Evolutionary conservation across 1,140 invertebrate species (phyloP).

Genomic region (Phymorhynchus buccinoides): DNA sequence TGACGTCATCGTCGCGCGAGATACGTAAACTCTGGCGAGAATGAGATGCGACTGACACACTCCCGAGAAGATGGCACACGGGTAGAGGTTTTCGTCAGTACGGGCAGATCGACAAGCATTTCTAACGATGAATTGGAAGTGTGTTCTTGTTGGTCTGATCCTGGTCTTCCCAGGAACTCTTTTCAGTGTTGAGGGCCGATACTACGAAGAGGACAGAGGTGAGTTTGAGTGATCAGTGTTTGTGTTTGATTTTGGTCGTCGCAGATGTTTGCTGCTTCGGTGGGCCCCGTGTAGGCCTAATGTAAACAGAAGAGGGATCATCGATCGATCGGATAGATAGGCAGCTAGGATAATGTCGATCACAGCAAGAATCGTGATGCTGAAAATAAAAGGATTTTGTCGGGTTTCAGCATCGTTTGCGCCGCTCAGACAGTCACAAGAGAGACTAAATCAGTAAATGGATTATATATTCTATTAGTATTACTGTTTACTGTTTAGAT

Average conservation of each 20-base stretch:
- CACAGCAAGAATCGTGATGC: background rate
- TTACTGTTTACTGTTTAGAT: too few relatives aligned
- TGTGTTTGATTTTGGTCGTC: background rate
- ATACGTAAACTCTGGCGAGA: background rate
- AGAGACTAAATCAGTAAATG: too few relatives aligned
- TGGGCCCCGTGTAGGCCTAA: background rate
- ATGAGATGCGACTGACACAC: slow-evolving; percentile 1
- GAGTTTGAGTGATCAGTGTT: background rate
- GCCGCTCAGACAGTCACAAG: too few relatives aligned
- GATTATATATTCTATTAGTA: too few relatives aligned
- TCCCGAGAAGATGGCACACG: background rate
- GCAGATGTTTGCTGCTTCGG: background rate
- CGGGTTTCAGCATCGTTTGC: too few relatives aligned
- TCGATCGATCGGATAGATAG: background rate
- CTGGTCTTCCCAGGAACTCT: slow-evolving; percentile 6
- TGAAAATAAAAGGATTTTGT: too few relatives aligned
- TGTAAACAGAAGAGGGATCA: background rate
- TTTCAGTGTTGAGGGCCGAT: background rate
- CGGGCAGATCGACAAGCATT: background rate
- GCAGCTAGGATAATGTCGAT: background rate
- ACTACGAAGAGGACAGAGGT: background rate
- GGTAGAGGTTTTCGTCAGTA: background rate
- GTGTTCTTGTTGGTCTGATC: background rate
- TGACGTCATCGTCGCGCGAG: background rate
- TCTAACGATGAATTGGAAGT: slow-evolving; percentile 1